Conservation (phyloP, 2,888 invertebrate species). For the Xestia c-nigrum region DNA sequence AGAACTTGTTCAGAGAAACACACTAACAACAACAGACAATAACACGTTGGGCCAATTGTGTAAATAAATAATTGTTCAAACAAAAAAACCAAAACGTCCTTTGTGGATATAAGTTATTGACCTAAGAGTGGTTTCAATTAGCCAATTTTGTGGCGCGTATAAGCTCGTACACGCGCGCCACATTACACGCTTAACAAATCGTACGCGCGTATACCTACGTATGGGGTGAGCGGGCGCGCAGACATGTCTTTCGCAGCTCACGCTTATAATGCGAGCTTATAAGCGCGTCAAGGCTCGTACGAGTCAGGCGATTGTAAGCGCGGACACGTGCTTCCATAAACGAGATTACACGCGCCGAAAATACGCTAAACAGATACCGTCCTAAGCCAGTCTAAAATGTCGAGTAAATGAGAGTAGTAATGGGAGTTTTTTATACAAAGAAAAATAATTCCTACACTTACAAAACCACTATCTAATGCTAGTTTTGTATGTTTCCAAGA, state of each 20-base stretch:
- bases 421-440: not conserved
- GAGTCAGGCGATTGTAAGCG: not conserved
- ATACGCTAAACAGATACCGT: not conserved
- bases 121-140: not conserved
- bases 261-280: not conserved
- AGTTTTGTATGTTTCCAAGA: not conserved
- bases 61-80: not conserved
- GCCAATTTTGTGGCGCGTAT: not conserved
- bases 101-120: not conserved
- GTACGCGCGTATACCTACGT: not conserved
- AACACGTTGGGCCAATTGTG: not conserved
- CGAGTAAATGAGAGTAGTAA: not conserved
- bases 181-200: not conserved
- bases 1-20: conserved; percentile 8
- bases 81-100: not conserved
- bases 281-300: not conserved
- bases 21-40: not conserved
- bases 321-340: not conserved
- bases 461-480: not conserved
- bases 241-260: not conserved
- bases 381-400: not conserved
- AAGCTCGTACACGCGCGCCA: not conserved
- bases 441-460: not conserved
- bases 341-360: not conserved
- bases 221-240: not conserved